Percentiles rank a stretch among this genome's conserved stretches.
Evolutionary conservation across 2,113 vertebrate species (phyloP).

Genomic region (Brachyistius frenatus): DNA sequence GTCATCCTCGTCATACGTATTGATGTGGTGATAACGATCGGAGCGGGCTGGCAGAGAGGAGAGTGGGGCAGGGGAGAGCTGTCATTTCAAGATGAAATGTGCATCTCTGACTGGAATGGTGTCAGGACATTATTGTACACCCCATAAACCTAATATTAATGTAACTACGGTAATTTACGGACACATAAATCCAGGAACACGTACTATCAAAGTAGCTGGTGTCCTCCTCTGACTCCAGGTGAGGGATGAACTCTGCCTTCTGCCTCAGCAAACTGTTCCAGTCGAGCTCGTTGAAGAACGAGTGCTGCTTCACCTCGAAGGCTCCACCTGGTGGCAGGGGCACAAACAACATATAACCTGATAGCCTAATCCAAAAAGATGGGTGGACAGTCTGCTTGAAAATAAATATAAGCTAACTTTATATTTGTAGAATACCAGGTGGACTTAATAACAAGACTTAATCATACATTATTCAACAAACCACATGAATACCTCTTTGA

Average conservation of each 20-base stretch:
- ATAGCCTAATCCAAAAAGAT: too few species aligned
- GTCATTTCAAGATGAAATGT: slow-evolving; percentile 30
- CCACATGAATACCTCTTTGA: too few species aligned
- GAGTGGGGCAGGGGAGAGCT: slow-evolving; percentile 16
- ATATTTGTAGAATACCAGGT: too few species aligned
- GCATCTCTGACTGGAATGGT: slow-evolving; percentile 15
- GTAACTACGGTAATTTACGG: background rate
- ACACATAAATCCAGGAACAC: slow-evolving; percentile 48
- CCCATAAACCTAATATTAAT: slow-evolving; percentile 31
- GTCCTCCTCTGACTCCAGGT: slow-evolving; percentile 95
- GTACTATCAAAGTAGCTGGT: slow-evolving; percentile 97
- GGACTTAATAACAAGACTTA: too few species aligned
- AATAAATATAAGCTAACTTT: too few species aligned
- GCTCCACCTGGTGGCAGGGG: slow-evolving; percentile 85
- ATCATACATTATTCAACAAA: too few species aligned
- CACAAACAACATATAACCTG: background rate
- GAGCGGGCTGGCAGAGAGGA: slow-evolving; percentile 86
- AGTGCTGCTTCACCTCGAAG: slow-evolving; percentile 92
- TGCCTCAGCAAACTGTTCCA: slow-evolving; percentile 94
- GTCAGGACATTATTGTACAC: slow-evolving; percentile 15
- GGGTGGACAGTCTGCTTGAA: too few species aligned
- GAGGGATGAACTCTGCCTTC: slow-evolving; percentile 94
- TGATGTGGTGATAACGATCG: slow-evolving; percentile 92
- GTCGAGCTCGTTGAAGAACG: slow-evolving; percentile 92
- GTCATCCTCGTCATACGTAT: slow-evolving; percentile 94